phyloP scores from a whole-genome alignment of 2,797 vertebrate genomes.

The Lophius americanus region DNA sequence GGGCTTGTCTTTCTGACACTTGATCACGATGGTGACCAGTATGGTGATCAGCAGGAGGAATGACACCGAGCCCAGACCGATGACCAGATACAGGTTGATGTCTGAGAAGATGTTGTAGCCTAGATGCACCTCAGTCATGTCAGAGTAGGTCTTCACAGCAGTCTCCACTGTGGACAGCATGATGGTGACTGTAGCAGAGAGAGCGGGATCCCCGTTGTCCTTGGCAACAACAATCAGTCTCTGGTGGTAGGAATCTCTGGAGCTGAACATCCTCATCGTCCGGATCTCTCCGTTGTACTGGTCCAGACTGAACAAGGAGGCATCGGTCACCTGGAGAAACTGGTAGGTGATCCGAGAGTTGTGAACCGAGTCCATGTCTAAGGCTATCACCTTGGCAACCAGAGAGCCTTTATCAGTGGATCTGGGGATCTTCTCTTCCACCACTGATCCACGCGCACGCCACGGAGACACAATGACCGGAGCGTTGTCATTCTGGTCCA shows the following conservation, averaged over 20 bases:
- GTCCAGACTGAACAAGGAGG: slow-evolving; percentile 75
- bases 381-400: slow-evolving; percentile 74
- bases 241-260: slow-evolving; percentile 72
- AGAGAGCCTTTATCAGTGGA: slow-evolving; percentile 72
- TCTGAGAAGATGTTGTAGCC: slow-evolving; percentile 72
- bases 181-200: slow-evolving; percentile 74
- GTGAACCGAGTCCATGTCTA: slow-evolving; percentile 72
- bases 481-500: slow-evolving; percentile 76
- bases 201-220: slow-evolving; percentile 68
- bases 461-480: slow-evolving; percentile 73
- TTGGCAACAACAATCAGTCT: slow-evolving; percentile 50
- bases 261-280: slow-evolving; percentile 76
- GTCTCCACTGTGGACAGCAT: slow-evolving; percentile 70
- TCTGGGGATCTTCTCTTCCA: slow-evolving; percentile 59
- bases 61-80: slow-evolving; percentile 55
- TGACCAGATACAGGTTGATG: slow-evolving; percentile 70
- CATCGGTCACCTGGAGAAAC: slow-evolving; percentile 73
- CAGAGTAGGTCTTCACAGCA: slow-evolving; percentile 62
- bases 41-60: slow-evolving; percentile 59
- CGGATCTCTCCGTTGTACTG: slow-evolving; percentile 78
- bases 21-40: slow-evolving; percentile 63
- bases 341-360: slow-evolving; percentile 77
- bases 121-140: slow-evolving; percentile 66
- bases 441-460: slow-evolving; percentile 64
- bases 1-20: slow-evolving; percentile 68